Evolutionary conservation across 2,888 invertebrate genomes (phyloP).

Genomic region (Tribolium freemani): DNA sequence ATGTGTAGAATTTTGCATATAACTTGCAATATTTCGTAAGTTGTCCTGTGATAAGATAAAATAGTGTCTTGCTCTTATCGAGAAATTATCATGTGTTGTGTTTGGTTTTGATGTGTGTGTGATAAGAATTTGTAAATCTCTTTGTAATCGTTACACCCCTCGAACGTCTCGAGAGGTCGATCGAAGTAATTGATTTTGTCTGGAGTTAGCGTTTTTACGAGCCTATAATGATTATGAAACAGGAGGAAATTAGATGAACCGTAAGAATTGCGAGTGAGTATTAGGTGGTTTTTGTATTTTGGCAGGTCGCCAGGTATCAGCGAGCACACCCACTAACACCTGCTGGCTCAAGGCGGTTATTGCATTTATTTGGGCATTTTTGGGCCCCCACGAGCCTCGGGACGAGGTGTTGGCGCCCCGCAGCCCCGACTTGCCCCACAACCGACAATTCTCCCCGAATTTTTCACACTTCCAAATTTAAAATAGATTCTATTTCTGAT

Average conservation of each 20-base stretch:
- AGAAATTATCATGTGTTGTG: slow-evolving; percentile 55
- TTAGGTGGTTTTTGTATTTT: slow-evolving; percentile 62
- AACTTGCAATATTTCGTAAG: slow-evolving; percentile 55
- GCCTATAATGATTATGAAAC: slow-evolving; percentile 50
- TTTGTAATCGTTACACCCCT: slow-evolving; percentile 59
- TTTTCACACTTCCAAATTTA: slow-evolving; percentile 55
- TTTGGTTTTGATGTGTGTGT: slow-evolving; percentile 43
- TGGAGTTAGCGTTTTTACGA: slow-evolving; percentile 32
- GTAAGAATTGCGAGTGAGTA: slow-evolving; percentile 63
- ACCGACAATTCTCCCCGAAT: slow-evolving; percentile 18
- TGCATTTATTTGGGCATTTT: slow-evolving; percentile 34
- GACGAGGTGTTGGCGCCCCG: neutral
- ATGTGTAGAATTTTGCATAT: slow-evolving; percentile 67
- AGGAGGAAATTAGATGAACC: slow-evolving; percentile 63
- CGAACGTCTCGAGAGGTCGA: slow-evolving; percentile 56
- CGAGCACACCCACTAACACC: slow-evolving; percentile 67
- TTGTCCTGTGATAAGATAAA: slow-evolving; percentile 56
- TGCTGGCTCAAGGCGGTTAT: slow-evolving; percentile 57
- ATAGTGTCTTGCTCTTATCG: slow-evolving; percentile 47
- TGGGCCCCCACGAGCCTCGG: neutral
- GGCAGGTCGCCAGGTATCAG: slow-evolving; percentile 62
- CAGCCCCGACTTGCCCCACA: neutral
- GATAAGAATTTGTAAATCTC: slow-evolving; percentile 38
- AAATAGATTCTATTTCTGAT: slow-evolving; percentile 60
- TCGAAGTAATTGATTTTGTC: slow-evolving; percentile 53